Percentiles rank a stretch among this genome's conserved stretches.
These are phyloP conservation scores for Sebastes schlegelii DNA, from an alignment of 2,113 vertebrate genomes.

Conservation along the genomic window DNA sequence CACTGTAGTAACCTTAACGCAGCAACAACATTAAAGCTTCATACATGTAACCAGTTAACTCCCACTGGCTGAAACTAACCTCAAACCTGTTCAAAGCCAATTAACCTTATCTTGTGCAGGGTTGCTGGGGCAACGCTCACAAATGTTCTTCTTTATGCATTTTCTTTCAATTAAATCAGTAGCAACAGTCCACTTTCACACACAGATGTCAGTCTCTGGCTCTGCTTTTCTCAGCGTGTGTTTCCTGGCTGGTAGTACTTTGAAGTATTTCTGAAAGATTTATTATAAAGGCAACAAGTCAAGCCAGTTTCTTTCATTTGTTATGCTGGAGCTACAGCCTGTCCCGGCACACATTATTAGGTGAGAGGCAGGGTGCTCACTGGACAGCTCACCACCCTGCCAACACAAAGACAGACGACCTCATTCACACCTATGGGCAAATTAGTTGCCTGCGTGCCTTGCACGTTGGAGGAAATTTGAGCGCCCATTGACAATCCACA, in stretches of 20 bases:
- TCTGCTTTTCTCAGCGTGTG: not conserved
- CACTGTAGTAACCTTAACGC: not conserved
- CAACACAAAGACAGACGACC: slow-evolving; percentile 33
- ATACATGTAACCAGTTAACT: not conserved
- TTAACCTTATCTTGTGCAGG: slow-evolving; percentile 1
- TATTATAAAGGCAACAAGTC: slow-evolving; percentile 43
- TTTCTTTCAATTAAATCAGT: slow-evolving; percentile 23
- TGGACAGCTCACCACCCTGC: slow-evolving; percentile 8
- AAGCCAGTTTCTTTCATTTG: slow-evolving; percentile 38
- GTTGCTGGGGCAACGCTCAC: not conserved
- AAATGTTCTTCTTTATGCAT: not conserved
- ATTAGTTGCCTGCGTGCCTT: slow-evolving; percentile 13
- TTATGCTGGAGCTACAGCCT: slow-evolving; percentile 19
- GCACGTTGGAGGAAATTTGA: slow-evolving; percentile 3
- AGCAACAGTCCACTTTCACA: not conserved
- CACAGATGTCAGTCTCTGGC: not conserved
- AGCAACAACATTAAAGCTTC: not conserved
- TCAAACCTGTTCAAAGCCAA: not conserved
- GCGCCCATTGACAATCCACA: not conserved
- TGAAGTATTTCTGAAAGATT: slow-evolving; percentile 21
- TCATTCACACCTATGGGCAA: slow-evolving; percentile 23
- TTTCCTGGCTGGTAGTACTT: slow-evolving; percentile 14
- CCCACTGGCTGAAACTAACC: not conserved
- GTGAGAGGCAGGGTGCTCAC: not conserved
- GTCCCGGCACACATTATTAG: not conserved